Base-by-base conservation (phyloP, 2,797 vertebrate genomes). In the Thaleichthys pacificus region DNA sequence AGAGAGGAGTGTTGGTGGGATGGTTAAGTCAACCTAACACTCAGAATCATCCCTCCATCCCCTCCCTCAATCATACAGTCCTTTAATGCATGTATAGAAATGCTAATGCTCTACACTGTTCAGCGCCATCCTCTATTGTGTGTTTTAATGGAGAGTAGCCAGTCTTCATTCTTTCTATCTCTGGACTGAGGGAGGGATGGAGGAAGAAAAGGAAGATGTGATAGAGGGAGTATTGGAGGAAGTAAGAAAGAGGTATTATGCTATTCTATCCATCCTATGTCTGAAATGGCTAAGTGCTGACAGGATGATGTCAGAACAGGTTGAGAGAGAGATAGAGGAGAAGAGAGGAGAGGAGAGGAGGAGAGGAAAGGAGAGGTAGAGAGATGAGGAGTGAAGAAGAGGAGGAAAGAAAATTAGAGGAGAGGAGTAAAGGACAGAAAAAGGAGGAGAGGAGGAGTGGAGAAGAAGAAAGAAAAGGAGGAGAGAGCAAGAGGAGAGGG, bases 21-120 rank as follows among this genome's bases (percentile, higher is more conserved):
- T 61, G 60, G 60, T 26, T 61, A 61, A 61, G 60, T 61, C 22
- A 61, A 61, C 26, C 26, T 28, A 26, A 61, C 24, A 61, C 11
- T 24, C 22, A 61, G 60, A 60, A 60, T 57, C 57, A 30, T 35
- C 74, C 54, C 64, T 76, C 85, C 83, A 87, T 21, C 42, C 69
- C 24, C 35, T 47, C 22, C 26, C 58, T 47, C 61, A 72, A 77
- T 74, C 66, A 66, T 38, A 69, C 61, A 63, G 66, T 26, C 8
- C 51, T 72, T 87, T 91, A 91, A 90, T 89, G 82, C 80, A 84
- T 76, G 88, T 85, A 92, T 92, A 91, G 90, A 92, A 86, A 92
- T 92, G 91, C 88, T 89, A 91, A 92, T 93, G 83, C 71, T 74
- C 73, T 77, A 68, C 67, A 72, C 87, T 81, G 82, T 86, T 84